These are phyloP conservation scores for Oscheius myriophilus DNA, from an alignment of 2,888 invertebrate species.

Conservation along the genomic window DNA sequence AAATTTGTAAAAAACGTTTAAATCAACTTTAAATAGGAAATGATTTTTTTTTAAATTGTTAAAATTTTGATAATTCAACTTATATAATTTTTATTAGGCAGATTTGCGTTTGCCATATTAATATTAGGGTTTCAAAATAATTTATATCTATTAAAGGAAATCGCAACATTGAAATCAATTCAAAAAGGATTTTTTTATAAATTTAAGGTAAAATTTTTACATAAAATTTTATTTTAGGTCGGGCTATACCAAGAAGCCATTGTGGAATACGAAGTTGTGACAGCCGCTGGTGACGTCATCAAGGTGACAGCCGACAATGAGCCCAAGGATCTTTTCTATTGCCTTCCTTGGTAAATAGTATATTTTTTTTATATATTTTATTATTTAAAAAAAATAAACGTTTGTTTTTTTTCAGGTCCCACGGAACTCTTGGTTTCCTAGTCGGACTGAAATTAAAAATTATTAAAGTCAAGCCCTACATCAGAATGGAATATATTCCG, in stretches of 20 bases:
- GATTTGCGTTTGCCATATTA: too few relatives aligned
- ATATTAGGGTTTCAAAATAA: too few relatives aligned
- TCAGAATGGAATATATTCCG: slow-evolving; percentile 78
- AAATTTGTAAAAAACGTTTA: too few relatives aligned
- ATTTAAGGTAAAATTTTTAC: too few relatives aligned
- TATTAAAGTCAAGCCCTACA: slow-evolving; percentile 78
- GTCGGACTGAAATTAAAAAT: slow-evolving; percentile 78
- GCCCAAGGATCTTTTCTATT: slow-evolving; percentile 76
- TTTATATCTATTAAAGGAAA: too few relatives aligned
- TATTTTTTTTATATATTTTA: neutral
- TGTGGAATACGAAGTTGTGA: slow-evolving; percentile 78
- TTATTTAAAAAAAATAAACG: too few relatives aligned
- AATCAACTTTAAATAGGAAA: too few relatives aligned
- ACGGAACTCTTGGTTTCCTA: slow-evolving; percentile 77
- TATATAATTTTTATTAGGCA: too few relatives aligned
- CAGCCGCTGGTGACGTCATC: slow-evolving; percentile 77
- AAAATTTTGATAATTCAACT: too few relatives aligned
- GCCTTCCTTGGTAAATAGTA: slow-evolving; percentile 77
- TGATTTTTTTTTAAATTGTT: too few relatives aligned
- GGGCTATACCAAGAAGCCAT: slow-evolving; percentile 80
- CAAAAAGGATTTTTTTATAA: too few relatives aligned
- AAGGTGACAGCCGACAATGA: slow-evolving; percentile 74
- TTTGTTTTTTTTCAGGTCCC: slow-evolving; percentile 74
- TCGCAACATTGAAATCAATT: too few relatives aligned
- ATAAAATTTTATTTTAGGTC: slow-evolving; percentile 68